Conservation (phyloP, 2,888 invertebrate species). For the Rhingia campestris region DNA sequence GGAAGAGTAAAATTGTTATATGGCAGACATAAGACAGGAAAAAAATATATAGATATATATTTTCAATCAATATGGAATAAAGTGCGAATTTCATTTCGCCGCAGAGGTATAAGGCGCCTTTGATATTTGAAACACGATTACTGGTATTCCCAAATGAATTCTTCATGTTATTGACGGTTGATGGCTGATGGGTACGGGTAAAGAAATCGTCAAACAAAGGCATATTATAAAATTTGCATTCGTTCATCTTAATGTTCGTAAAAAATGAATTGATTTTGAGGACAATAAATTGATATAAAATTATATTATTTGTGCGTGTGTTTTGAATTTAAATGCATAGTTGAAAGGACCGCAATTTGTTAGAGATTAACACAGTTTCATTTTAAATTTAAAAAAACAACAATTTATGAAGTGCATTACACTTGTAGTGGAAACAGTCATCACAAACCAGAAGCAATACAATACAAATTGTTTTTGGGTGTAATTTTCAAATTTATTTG, state of each 20-base stretch:
- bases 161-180: neutral
- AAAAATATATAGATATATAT: constrained; percentile 5
- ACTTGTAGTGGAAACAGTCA: too few relatives aligned
- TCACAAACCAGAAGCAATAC: too few relatives aligned
- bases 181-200: neutral
- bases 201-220: constrained; percentile 15
- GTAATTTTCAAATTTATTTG: too few relatives aligned
- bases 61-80: constrained; percentile 34
- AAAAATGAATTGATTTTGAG: constrained; percentile 36
- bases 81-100: constrained; percentile 27
- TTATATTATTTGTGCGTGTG: constrained; percentile 25
- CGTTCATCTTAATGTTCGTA: constrained; percentile 25
- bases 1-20: constrained; percentile 48
- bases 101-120: constrained; percentile 1
- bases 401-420: too few relatives aligned
- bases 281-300: constrained; percentile 36
- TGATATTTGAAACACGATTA: constrained; percentile 54
- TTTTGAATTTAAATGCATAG: constrained; percentile 26
- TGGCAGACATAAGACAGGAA: constrained; percentile 24
- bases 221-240: constrained; percentile 36
- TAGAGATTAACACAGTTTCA: constrained; percentile 34
- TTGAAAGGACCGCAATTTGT: constrained; percentile 27
- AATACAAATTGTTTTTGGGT: too few relatives aligned
- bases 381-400: neutral
- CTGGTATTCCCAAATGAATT: constrained; percentile 36